Evolutionary conservation across 2,113 vertebrate species (phyloP), one percentile per base, ranked within the genome.

Genomic region (Etia nguti): DNA sequence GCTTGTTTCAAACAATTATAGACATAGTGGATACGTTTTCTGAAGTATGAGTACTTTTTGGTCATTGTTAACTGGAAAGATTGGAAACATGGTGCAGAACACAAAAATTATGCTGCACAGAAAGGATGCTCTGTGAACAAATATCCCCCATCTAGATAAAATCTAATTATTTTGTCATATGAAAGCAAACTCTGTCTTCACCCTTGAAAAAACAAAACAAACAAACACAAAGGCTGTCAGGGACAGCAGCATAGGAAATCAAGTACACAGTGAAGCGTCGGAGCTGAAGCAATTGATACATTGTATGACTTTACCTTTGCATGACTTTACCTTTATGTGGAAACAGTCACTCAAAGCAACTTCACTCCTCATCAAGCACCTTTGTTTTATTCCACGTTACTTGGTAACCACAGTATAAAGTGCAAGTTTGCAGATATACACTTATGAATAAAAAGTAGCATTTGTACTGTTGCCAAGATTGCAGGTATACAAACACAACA

Each of bases 351-450:
- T 84, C 59, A 85, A 85, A 80, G 46, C 50, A 77, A 79, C 90
- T 81, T 79, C 38, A 56, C 20, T 60, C 43, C 79, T 22, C 54
- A 24, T 12, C 1, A 9, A 84, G 46, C 18, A 29, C 80, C 80
- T 16, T 29, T 87, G 22, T 29, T 81, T 34, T 46, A 80, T 65
- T 0, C 2, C 46, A 60, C 46, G 70, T 85, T 79, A 81, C 81
- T 70, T 11, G 57, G 36, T 55, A 82, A 81, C 75, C 26, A 4
- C 10, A 79, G 15, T 68, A 65, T 36, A 79, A 85, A 84, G 60
- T 75, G 70, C 79, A 88, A 38, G 73, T 83, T 79, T 87, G n/a
- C 38, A 84, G 86, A 86, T 84, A 46, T 80, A 89, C 52, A 65
- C 83, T 80, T 68, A 83, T 89, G 41, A 93, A 90, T 79, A 68